Conservation (phyloP, 1,140 invertebrate species). For the Eciton burchellii region DNA sequence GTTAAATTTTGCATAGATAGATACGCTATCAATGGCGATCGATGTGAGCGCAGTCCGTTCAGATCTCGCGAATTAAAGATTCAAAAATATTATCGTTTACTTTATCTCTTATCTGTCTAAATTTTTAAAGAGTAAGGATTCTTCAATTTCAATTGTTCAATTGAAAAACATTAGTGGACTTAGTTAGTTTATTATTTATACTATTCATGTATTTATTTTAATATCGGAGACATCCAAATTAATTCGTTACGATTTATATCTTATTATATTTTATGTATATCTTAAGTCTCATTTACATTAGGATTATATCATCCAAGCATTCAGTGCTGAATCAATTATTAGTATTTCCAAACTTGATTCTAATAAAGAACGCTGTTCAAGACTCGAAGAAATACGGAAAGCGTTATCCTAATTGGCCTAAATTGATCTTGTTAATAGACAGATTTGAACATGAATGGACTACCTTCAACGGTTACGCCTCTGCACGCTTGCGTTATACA, state of each 20-base stretch:
- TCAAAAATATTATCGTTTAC: background rate
- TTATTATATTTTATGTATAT: no score
- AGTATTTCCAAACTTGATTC: background rate
- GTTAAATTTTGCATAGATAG: constrained; percentile 45
- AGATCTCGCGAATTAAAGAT: background rate
- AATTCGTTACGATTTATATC: background rate
- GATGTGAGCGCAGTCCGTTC: constrained; percentile 39
- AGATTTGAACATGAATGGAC: constrained; percentile 40
- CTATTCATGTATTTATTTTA: constrained; percentile 1
- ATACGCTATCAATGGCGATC: constrained; percentile 14
- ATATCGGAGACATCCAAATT: background rate
- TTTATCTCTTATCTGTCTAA: background rate
- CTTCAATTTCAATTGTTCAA: background rate
- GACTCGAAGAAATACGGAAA: background rate
- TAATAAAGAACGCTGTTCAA: background rate
- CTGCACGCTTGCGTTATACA: constrained; percentile 17
- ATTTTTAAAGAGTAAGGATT: background rate
- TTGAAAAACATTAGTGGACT: background rate
- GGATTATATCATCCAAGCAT: background rate
- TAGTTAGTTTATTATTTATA: background rate
- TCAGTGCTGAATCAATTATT: background rate
- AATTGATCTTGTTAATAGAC: background rate
- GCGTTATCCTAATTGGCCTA: background rate
- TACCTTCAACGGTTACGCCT: constrained; percentile 7
- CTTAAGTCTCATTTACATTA: background rate